Conservation (phyloP, 2,888 invertebrate genomes). For the Teinopalpus imperialis region DNA sequence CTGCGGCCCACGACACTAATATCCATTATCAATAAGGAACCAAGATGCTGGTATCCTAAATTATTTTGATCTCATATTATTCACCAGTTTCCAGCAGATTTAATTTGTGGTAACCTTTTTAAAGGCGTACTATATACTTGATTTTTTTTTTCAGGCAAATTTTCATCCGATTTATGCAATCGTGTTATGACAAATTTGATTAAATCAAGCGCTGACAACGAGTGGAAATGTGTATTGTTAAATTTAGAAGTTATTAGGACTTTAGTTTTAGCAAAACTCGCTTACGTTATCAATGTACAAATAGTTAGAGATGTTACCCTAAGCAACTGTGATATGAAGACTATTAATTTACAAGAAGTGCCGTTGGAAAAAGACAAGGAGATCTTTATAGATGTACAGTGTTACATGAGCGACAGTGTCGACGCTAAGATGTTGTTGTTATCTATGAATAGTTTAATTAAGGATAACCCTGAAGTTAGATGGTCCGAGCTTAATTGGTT, state of each 20-base stretch:
- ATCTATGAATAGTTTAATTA: slow-evolving; percentile 83
- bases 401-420: slow-evolving; percentile 80
- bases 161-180: slow-evolving; percentile 58
- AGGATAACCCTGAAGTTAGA: slow-evolving; percentile 82
- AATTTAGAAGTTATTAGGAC: slow-evolving; percentile 64
- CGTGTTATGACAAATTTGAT: slow-evolving; percentile 58
- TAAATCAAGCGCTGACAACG: slow-evolving; percentile 58
- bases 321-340: slow-evolving; percentile 65
- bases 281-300: slow-evolving; percentile 74
- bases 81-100: too few species aligned
- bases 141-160: slow-evolving; percentile 60
- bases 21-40: too few species aligned
- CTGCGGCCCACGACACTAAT: too few species aligned
- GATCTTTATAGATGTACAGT: slow-evolving; percentile 77
- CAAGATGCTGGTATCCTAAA: too few species aligned
- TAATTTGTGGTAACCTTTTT: too few species aligned
- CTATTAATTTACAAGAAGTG: slow-evolving; percentile 61
- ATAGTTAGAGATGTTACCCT: slow-evolving; percentile 61
- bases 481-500: slow-evolving; percentile 89
- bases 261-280: slow-evolving; percentile 62
- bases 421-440: slow-evolving; percentile 81
- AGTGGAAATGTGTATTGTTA: slow-evolving; percentile 60
- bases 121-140: background rate
- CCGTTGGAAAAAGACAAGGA: slow-evolving; percentile 53
- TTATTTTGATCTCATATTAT: too few species aligned